Evolutionary conservation across 2,888 invertebrate genomes (phyloP), one percentile per base, ranked within the genome.

Genomic region (Dione vanillae): DNA sequence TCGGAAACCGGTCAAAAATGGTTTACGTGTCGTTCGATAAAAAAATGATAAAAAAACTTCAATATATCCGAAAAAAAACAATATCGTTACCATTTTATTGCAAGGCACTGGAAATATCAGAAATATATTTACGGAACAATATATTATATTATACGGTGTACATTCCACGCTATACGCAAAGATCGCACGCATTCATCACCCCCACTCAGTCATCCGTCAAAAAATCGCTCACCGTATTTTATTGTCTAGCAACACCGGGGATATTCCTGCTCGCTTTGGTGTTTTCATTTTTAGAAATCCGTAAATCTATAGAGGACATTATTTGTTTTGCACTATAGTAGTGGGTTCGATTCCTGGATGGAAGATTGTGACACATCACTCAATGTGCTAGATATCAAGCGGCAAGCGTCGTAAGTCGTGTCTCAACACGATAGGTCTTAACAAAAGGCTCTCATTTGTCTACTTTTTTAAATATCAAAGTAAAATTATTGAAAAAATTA

Each of bases 201-300:
- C 80, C 49, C 73, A 77, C 73, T 82, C 88, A 88, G 80, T 86
- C 89, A 90, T 88, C 87, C 88, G 88, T 89, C 89, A 90, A 88
- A 89, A 87, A 87, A 88, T 80, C 87, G 86, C 84, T 85, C 80
- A 81, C 78, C 76, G 80, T 84, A 82, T 79, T 86, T 87, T 85
- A 85, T 86, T 84, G 82, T 82, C 75, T 79, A 77, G 79, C 79
- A 79, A 78, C 80, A 77, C 77, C 78, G 75, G 75, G 78, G 74
- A 75, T 75, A 75, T 72, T 72, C 69, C 65, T 67, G 67, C 71
- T 68, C 68, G 71, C 64, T 71, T 74, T 69, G 41, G 71, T 73
- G 61, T 67, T 69, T 64, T 49, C 19, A 37, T 64, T 64, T 47
- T 64, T 64, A 19, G 49, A 10, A 19, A 49, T 64, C 64, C 19